These are phyloP conservation scores for Nephotettix cincticeps DNA, from an alignment of 1,140 invertebrate species.

Conservation along the genomic window DNA sequence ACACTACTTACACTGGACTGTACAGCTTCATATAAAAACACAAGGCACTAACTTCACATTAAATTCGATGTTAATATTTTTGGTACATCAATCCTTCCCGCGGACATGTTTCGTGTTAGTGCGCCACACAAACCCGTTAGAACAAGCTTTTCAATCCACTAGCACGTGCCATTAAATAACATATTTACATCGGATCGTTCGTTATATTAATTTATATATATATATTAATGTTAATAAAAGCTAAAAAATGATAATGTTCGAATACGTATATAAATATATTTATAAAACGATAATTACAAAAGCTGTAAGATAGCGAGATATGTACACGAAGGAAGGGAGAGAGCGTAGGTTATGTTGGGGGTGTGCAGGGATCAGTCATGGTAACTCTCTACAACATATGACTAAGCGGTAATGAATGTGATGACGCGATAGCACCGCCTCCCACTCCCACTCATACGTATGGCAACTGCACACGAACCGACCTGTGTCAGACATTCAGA, in stretches of 20 bases:
- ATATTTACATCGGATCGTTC: slow-evolving; percentile 4
- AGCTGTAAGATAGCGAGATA: slow-evolving; percentile 24
- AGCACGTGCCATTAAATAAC: slow-evolving; percentile 11
- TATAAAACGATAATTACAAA: slow-evolving; percentile 27
- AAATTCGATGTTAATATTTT: slow-evolving; percentile 23
- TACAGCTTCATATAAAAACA: slow-evolving; percentile 27
- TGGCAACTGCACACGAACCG: too few species aligned
- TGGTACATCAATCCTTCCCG: slow-evolving; percentile 7
- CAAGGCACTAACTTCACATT: slow-evolving; percentile 21
- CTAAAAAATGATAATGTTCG: slow-evolving; percentile 21
- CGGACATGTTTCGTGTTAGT: neutral
- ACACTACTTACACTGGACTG: slow-evolving; percentile 17
- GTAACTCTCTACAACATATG: slow-evolving; percentile 8
- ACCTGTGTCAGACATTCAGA: too few species aligned
- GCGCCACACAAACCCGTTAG: slow-evolving; percentile 4
- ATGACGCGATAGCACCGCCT: too few species aligned
- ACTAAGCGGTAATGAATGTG: too few species aligned
- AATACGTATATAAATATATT: slow-evolving; percentile 18
- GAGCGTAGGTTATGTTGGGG: neutral
- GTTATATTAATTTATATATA: slow-evolving; percentile 5
- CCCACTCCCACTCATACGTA: too few species aligned
- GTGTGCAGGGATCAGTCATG: slow-evolving; percentile 9
- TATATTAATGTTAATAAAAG: slow-evolving; percentile 26
- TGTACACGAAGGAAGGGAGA: slow-evolving; percentile 11
- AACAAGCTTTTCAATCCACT: slow-evolving; percentile 8